Percentiles rank a stretch among this genome's conserved stretches.
Evolutionary conservation across 2,797 vertebrate genomes (phyloP).

Genomic region (Oophaga sylvatica): DNA sequence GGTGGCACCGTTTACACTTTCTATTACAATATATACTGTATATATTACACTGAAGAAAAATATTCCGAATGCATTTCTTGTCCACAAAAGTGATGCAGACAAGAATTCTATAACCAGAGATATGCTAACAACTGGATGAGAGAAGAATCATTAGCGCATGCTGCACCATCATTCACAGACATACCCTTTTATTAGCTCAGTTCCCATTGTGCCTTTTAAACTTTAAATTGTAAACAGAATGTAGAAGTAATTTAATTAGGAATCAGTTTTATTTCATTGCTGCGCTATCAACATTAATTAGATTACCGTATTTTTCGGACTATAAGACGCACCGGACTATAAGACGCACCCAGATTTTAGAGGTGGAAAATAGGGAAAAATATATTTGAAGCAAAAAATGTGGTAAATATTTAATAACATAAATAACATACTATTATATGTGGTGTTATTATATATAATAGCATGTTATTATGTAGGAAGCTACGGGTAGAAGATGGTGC

Average conservation of each 20-base stretch:
- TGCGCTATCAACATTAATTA: background rate
- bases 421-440: too few relatives aligned
- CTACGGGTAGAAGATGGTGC: too few relatives aligned
- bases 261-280: background rate
- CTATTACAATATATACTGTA: background rate
- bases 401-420: too few relatives aligned
- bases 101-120: background rate
- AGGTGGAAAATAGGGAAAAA: too few relatives aligned
- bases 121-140: background rate
- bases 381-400: too few relatives aligned
- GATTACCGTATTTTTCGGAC: background rate
- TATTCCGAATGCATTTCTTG: background rate
- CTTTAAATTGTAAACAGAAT: slow-evolving; percentile 8
- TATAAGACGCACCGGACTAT: too few relatives aligned
- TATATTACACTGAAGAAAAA: background rate
- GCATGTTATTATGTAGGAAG: too few relatives aligned
- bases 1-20: slow-evolving; percentile 1
- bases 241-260: background rate
- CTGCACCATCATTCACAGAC: background rate
- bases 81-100: background rate
- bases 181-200: background rate
- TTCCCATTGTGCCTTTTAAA: background rate
- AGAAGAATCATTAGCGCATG: background rate
- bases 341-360: too few relatives aligned
- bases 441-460: too few relatives aligned